These are phyloP conservation scores for Eurystomus glaucurus DNA, from an alignment of 2,797 vertebrate species.

Conservation along the genomic window DNA sequence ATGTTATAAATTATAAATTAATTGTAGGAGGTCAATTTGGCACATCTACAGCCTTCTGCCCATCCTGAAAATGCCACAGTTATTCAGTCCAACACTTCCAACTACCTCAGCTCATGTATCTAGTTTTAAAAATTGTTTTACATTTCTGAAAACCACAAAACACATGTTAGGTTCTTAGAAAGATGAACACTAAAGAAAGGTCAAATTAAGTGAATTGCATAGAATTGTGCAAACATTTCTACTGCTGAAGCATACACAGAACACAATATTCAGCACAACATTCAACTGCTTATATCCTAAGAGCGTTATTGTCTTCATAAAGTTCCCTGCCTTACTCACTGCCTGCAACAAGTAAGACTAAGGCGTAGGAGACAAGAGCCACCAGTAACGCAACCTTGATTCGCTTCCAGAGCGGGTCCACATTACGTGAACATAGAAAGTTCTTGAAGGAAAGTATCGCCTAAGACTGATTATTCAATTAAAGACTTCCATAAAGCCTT, in stretches of 20 bases:
- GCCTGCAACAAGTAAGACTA: not conserved
- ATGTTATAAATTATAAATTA: not conserved
- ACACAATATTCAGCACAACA: not conserved
- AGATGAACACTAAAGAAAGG: not conserved
- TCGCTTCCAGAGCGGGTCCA: not conserved
- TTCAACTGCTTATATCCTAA: not conserved
- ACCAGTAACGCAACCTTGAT: not conserved
- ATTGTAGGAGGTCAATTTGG: not conserved
- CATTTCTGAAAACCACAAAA: not conserved
- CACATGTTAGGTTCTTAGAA: not conserved
- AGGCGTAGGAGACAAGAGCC: not conserved
- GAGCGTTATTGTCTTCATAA: not conserved
- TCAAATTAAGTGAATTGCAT: not conserved
- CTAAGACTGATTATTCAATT: not conserved
- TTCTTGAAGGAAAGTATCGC: not conserved
- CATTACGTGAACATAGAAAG: not conserved
- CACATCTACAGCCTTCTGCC: not conserved
- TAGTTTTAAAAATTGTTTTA: not conserved
- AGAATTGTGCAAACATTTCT: not conserved
- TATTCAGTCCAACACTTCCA: not conserved
- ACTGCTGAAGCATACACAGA: not conserved
- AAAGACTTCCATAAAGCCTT: not conserved
- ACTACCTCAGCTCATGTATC: not conserved
- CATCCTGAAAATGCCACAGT: not conserved
- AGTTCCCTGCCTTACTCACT: not conserved